Evolutionary conservation across 2,888 invertebrate species (phyloP), one percentile per base, ranked within the genome.

Genomic region (Drosophila eohydei): DNA sequence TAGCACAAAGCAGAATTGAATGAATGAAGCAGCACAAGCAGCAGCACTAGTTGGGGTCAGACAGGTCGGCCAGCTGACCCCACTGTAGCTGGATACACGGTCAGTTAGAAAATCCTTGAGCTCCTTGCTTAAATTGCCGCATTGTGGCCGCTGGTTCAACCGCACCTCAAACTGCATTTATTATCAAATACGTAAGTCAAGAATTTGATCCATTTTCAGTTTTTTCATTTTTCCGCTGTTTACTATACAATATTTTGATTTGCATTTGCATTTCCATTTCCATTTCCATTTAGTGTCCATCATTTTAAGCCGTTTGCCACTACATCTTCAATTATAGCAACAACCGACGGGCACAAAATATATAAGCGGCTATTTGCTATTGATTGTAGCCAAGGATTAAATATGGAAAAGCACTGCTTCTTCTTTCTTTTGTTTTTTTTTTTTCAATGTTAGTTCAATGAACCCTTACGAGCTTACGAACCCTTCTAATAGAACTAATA

Each of bases 141-240:
- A 64, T 50, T 65, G 57, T 63, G 64, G 60, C 46, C 58, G 63
- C 55, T 12, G 52, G 50, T 40, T 52, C 36, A 54, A 62, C 46
- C 44, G 60, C 83, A 75, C 58, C 70, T 72, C 59, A 43, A 78
- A 74, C 66, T 76, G 81, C 81, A 72, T 87, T 77, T 68, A 72
- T 77, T 76, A 70, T 81, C 76, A 81, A 76, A 71, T 64, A 69
- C 54, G 36, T 36, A 78, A 84, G 69, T 64, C 82, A 84, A 83
- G 87, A 61, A 77, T 71, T 84, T 81, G 50, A 59, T 71, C 67
- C 59, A 71, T 60, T 54, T 59, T 44, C 41, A 21, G 21, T 28
- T 30, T 9, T 54, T 11, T 38, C 26, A n/a, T 52, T 38, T 26
- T 0, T 34, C 55, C 21, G 61, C 80, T 66, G 72, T 74, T 87